phyloP scores from a whole-genome alignment of 2,888 invertebrate species.

The Sacculina carcini region DNA sequence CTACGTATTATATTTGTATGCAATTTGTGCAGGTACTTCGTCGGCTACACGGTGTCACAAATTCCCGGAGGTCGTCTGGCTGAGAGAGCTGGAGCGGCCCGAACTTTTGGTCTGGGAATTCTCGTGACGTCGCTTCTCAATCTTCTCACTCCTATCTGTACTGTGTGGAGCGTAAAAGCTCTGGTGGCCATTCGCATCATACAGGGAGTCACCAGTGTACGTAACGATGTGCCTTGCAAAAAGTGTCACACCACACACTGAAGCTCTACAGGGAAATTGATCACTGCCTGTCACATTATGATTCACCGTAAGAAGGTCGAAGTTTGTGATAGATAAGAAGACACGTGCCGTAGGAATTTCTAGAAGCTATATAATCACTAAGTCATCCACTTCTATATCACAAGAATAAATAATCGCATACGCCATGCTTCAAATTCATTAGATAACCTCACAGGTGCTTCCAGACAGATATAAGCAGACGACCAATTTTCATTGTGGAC shows the following conservation, averaged over 20 bases:
- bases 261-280: too few species aligned
- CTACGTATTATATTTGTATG: too few species aligned
- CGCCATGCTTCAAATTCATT: too few species aligned
- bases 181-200: slow-evolving; percentile 21
- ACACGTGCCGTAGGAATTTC: too few species aligned
- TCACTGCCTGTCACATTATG: too few species aligned
- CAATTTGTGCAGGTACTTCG: slow-evolving; percentile 51
- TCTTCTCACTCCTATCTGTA: slow-evolving; percentile 23
- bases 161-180: slow-evolving; percentile 20
- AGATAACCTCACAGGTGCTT: too few species aligned
- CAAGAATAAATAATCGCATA: slow-evolving; percentile 17
- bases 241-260: too few species aligned
- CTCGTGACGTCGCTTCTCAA: slow-evolving; percentile 18
- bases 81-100: slow-evolving; percentile 22
- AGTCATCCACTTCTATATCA: slow-evolving; percentile 13
- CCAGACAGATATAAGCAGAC: too few species aligned
- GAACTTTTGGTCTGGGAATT: background rate
- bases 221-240: slow-evolving; percentile 17
- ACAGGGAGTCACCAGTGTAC: slow-evolving; percentile 25
- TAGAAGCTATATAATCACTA: too few species aligned
- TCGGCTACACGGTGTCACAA: slow-evolving; percentile 24
- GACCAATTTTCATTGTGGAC: too few species aligned
- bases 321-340: too few species aligned
- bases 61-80: slow-evolving; percentile 22
- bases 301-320: too few species aligned